phyloP scores from a whole-genome alignment of 2,113 vertebrate genomes.

The Sphaerodactylus townsendi region DNA sequence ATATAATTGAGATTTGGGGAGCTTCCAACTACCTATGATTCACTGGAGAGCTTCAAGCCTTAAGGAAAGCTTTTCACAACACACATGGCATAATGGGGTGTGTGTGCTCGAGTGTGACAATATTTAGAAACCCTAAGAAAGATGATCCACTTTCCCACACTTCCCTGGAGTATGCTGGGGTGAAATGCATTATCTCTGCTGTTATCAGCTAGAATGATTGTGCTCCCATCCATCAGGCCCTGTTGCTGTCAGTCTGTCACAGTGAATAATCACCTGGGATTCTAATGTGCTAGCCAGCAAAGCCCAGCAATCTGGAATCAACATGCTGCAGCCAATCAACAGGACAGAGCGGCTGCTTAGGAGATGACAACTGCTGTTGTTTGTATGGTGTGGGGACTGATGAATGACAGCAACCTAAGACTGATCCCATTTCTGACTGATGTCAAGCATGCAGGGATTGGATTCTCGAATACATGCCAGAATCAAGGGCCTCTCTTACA shows the following conservation, averaged over 20 bases:
- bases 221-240: background rate
- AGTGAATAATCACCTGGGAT: conserved; percentile 20
- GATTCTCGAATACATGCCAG: too few relatives aligned
- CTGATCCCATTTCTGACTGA: accelerated
- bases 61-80: conserved; percentile 25
- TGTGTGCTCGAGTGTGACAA: background rate
- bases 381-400: accelerated
- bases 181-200: background rate
- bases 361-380: background rate
- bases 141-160: background rate
- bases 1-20: conserved; percentile 45
- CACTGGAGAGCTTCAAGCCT: conserved; percentile 20
- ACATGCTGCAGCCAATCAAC: background rate
- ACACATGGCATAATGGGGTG: background rate
- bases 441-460: too few relatives aligned
- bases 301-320: conserved; percentile 20
- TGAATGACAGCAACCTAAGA: background rate
- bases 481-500: too few relatives aligned
- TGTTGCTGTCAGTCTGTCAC: background rate
- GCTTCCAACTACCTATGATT: conserved; percentile 37
- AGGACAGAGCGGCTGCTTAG: accelerated
- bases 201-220: accelerated
- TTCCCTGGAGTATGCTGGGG: background rate
- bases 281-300: background rate
- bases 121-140: conserved; percentile 8